A percentile compares a stretch with the other conserved stretches of the same genome.
phyloP scores from a whole-genome alignment of 2,113 vertebrate species.

The Sylvia atricapilla region DNA sequence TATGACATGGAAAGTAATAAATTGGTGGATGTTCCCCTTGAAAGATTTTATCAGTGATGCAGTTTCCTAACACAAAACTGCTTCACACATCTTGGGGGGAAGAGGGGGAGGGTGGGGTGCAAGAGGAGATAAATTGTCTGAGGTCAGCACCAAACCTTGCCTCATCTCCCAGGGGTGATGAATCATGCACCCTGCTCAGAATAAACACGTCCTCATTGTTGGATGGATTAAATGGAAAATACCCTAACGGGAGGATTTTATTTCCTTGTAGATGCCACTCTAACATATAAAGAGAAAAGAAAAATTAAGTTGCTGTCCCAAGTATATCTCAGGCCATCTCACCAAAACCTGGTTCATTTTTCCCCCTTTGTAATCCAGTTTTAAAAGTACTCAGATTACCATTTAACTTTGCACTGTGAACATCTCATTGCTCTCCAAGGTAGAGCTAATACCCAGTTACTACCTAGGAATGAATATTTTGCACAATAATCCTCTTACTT shows the following conservation, averaged over 20 bases:
- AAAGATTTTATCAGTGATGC: constrained; percentile 44
- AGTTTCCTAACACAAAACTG: constrained; percentile 45
- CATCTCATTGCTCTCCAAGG: not conserved
- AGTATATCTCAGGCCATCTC: not conserved
- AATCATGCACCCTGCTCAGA: constrained; percentile 45
- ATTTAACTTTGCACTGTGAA: not conserved
- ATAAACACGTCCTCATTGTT: not conserved
- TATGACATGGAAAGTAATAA: not conserved
- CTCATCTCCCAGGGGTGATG: constrained; percentile 55
- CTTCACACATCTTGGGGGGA: not conserved
- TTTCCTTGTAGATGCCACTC: not conserved
- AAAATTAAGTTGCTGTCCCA: not conserved
- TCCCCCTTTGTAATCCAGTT: not conserved
- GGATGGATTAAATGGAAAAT: constrained; percentile 5
- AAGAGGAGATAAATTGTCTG: not conserved
- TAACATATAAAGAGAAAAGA: not conserved
- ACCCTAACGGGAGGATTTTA: not conserved
- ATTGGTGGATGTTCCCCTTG: not conserved
- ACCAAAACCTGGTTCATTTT: not conserved
- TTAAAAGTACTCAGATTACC: not conserved
- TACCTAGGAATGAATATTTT: not conserved
- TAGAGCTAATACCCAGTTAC: not conserved
- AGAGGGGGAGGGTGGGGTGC: not conserved
- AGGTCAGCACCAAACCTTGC: constrained; percentile 59
- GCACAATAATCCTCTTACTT: not conserved